A percentile compares a stretch with the other conserved stretches of the same genome.
These are phyloP conservation scores for Scopus umbretta DNA, from an alignment of 2,113 vertebrate species.

Conservation along the genomic window DNA sequence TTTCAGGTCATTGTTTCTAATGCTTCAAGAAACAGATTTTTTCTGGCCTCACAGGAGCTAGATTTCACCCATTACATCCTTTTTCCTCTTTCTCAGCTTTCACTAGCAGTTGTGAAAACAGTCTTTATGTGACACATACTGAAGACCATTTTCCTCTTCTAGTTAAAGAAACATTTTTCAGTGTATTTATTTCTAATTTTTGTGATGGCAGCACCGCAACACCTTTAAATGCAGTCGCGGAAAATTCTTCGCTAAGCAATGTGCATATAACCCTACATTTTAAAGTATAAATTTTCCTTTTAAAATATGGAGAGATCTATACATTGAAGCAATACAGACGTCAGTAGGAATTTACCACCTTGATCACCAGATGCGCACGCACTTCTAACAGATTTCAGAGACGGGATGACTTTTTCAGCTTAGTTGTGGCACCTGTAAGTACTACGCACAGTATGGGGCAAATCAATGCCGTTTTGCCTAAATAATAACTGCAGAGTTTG, in stretches of 20 bases:
- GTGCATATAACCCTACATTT: not conserved
- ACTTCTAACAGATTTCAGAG: not conserved
- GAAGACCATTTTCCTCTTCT: not conserved
- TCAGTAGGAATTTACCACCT: not conserved
- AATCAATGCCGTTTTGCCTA: not conserved
- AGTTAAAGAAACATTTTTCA: not conserved
- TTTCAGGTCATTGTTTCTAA: not conserved
- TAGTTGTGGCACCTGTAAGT: not conserved
- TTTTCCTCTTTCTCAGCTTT: not conserved
- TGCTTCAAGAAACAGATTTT: not conserved
- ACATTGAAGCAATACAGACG: not conserved
- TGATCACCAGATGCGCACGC: not conserved
- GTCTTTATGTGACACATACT: not conserved
- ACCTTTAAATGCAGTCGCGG: not conserved
- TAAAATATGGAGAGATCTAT: not conserved
- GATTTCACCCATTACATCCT: not conserved
- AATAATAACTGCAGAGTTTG: not conserved
- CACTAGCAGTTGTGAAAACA: not conserved
- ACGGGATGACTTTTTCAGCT: not conserved
- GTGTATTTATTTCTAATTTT: not conserved
- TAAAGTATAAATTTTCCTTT: not conserved
- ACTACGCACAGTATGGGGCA: fast-evolving
- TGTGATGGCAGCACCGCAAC: not conserved
- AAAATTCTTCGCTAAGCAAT: not conserved
- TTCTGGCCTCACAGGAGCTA: not conserved